Evolutionary conservation across 1,140 invertebrate species (phyloP), one percentile per base, ranked within the genome.

Genomic region (Meloidogyne floridensis): DNA sequence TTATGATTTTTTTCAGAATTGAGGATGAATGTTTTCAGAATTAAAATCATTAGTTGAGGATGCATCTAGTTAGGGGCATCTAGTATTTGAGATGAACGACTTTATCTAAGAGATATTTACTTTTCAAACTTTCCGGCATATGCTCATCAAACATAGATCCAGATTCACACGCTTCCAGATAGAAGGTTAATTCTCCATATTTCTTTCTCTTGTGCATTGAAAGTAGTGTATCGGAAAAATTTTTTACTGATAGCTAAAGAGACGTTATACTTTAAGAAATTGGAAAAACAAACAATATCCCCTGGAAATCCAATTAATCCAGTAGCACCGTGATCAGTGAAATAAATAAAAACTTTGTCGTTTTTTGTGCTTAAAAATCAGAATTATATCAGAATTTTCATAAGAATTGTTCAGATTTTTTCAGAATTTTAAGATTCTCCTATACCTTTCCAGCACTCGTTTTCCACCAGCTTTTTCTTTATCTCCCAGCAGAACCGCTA

Each of bases 121-220:
- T 82, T 77, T 92, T 83, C n/a, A 85, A 91, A 84, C 93, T 90
- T 43, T 91, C 87, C 0, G 92, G 90, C 20, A 93, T 89, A n/a
- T 93, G 84, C 71, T 91, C 90, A 65, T 93, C 88, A 90, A 94
- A 94, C 92, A 94, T 93, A 1, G 93, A 93, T 8, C 93, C 93
- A 71, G 92, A 93, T 87, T 93, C 92, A 90, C 93, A 93, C 13
- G 93, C 84, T 88, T 94, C 93, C 78, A 93, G 87, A 89, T 94
- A 94, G 74, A 93, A 90, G 11, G 93, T 91, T 43, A 89, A 71
- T 69, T 87, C 74, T 47, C 51, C 54, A 88, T 90, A 93, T 80
- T 89, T 90, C 43, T 92, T 91, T 9, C 91, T 85, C 15, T 87
- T 72, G 81, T 92, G 84, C 92, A 93, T 93, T 71, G 87, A 84